Evolutionary conservation across 2,113 vertebrate genomes (phyloP).

Genomic region (Petaurus breviceps): DNA sequence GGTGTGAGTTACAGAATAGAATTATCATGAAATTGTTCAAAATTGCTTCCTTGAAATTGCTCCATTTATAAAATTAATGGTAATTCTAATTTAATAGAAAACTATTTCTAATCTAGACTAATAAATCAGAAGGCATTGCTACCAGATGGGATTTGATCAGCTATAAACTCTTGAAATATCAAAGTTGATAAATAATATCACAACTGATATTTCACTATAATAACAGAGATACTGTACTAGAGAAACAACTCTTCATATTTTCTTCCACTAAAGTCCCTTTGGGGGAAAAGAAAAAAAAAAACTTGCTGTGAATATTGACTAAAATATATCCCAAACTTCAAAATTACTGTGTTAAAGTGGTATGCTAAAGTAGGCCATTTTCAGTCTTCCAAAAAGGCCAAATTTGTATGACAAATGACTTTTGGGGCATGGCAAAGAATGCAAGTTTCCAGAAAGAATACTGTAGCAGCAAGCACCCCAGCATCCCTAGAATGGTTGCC

Average conservation of each 20-base stretch:
- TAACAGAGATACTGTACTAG: conserved; percentile 47
- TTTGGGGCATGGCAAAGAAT: background rate
- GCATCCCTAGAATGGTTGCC: too few species aligned
- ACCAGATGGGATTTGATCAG: conserved; percentile 61
- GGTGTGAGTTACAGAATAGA: background rate
- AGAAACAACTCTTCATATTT: conserved; percentile 44
- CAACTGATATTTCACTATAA: conserved; percentile 72
- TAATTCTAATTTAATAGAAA: conserved; percentile 1
- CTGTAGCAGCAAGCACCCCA: too few species aligned
- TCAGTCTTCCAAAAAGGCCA: background rate
- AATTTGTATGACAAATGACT: background rate
- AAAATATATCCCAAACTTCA: background rate
- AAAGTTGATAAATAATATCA: conserved; percentile 56
- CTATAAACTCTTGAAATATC: conserved; percentile 68
- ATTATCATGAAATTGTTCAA: background rate
- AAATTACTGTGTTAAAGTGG: background rate
- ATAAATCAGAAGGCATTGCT: conserved; percentile 51
- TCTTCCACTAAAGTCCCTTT: conserved; percentile 15
- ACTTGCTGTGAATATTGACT: conserved; percentile 51
- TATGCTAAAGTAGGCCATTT: background rate
- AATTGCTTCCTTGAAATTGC: conserved; percentile 34
- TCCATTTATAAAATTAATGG: conserved; percentile 12
- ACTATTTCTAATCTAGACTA: conserved; percentile 50
- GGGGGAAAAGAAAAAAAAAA: too few species aligned
- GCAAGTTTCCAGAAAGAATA: background rate